Evolutionary conservation across 2,797 vertebrate genomes (phyloP).

Genomic region (Phoebastria nigripes): DNA sequence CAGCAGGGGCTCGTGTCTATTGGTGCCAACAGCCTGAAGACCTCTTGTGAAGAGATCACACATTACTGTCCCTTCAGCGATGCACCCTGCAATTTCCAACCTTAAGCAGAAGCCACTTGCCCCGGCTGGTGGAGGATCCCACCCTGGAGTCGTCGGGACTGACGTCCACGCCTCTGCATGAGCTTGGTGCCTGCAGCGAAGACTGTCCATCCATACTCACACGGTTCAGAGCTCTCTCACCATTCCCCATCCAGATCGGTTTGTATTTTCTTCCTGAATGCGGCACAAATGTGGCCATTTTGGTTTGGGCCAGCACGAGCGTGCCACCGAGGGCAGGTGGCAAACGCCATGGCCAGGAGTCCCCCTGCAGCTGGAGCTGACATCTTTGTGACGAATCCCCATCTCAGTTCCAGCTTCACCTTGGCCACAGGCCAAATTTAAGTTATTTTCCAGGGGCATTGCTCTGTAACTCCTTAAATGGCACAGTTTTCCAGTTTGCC

Average conservation of each 20-base stretch:
- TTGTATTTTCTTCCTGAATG: background rate
- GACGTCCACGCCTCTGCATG: background rate
- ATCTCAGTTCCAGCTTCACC: background rate
- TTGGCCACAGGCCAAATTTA: background rate
- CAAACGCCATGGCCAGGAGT: background rate
- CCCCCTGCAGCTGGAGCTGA: background rate
- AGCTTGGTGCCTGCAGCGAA: fast-evolving
- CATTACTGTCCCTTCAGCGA: background rate
- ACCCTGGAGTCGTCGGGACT: fast-evolving
- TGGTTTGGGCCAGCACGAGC: background rate
- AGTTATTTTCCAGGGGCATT: background rate
- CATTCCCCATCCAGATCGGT: background rate
- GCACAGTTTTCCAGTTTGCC: background rate
- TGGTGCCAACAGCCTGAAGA: background rate
- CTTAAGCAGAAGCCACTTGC: background rate
- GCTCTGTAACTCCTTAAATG: background rate
- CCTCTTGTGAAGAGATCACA: background rate
- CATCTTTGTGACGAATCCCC: background rate
- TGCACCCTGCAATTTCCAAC: background rate
- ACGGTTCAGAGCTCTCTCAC: background rate
- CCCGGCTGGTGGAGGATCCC: background rate
- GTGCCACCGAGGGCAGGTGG: fast-evolving
- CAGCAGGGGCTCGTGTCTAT: background rate
- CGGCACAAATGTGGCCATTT: fast-evolving
- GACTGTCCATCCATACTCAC: background rate